Evolutionary conservation across 2,797 vertebrate species (phyloP), one percentile per base, ranked within the genome.

Genomic region (Silurus lanzhouensis): DNA sequence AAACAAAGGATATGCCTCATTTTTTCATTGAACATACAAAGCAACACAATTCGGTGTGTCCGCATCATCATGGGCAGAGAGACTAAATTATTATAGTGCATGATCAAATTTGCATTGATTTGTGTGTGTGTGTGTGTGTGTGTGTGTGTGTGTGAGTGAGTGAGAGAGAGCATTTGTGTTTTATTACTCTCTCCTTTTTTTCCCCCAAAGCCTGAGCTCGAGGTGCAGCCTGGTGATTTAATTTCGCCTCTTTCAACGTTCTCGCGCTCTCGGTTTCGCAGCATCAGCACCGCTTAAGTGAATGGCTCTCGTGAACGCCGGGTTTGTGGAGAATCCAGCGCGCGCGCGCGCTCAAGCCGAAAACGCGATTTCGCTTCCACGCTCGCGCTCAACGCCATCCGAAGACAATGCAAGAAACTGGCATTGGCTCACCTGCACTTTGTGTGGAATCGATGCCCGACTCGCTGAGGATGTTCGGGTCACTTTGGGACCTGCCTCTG

Each of bases 401-500:
- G 52, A 80, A 89, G 67, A 91, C 81, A 90, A 88, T 83, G 48
- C 48, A 52, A 89, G 83, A 83, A 87, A 64, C 83, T 76, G 46
- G 66, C 81, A 82, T 88, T 83, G 5, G 84, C 90, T 95, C 97
- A 98, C 97, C 98, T 98, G 96, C 89, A 92, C 87, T 93, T 92
- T 96, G 95, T 87, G 94, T 92, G 89, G 96, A 92, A 91, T 95
- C 96, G 76, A 96, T 93, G 90, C 93, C 94, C 90, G 95, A 92
- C 89, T 98, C 97, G 78, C 94, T 95, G 92, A 98, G 96, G 95
- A 97, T 96, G 96, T 96, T 99, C 94, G 98, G 98, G 96, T 99
- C 97, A 95, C 98, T 99, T 95, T 98, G 97, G 92, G 97, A 99
- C 94, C 97, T 96, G 94, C 96, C 97, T 95, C 98, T 94, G 79